Evolutionary conservation across 2,888 invertebrate species (phyloP).

Genomic region (Priapulus caudatus): DNA sequence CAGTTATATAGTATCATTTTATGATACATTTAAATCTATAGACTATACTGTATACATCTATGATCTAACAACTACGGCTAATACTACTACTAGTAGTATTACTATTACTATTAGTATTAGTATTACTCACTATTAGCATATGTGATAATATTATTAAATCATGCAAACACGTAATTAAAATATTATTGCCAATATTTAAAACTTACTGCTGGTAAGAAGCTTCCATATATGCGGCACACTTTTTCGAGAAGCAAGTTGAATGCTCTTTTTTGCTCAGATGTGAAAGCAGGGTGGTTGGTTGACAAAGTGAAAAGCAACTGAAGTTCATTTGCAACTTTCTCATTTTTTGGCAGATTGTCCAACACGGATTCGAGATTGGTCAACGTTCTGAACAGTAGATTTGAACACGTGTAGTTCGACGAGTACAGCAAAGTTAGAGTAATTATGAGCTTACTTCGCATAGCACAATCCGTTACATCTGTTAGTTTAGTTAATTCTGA

Average conservation of each 20-base stretch:
- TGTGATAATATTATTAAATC: too few species aligned
- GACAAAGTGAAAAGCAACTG: slow-evolving; percentile 82
- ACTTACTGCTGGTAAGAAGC: too few species aligned
- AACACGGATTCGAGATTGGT: slow-evolving; percentile 35
- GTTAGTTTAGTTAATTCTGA: slow-evolving; percentile 41
- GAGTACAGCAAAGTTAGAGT: slow-evolving; percentile 77
- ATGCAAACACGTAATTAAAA: too few species aligned
- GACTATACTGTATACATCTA: too few species aligned
- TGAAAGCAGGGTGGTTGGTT: slow-evolving; percentile 87
- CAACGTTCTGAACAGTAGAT: slow-evolving; percentile 67
- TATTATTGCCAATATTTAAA: too few species aligned
- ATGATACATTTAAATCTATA: too few species aligned
- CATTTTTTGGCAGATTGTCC: slow-evolving; percentile 6
- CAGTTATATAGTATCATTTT: too few species aligned
- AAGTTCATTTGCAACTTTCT: slow-evolving; percentile 42
- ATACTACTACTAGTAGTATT: too few species aligned
- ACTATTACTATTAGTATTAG: too few species aligned
- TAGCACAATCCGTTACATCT: slow-evolving; percentile 48
- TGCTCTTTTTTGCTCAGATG: slow-evolving; percentile 67
- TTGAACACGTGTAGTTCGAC: slow-evolving; percentile 77
- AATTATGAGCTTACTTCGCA: slow-evolving; percentile 72
- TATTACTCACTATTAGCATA: too few species aligned
- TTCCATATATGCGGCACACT: too few species aligned
- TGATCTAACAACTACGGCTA: too few species aligned
- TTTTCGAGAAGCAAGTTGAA: slow-evolving; percentile 19